Base-by-base conservation (phyloP, 2,888 invertebrate genomes). In the Pardosa pseudoannulata region DNA sequence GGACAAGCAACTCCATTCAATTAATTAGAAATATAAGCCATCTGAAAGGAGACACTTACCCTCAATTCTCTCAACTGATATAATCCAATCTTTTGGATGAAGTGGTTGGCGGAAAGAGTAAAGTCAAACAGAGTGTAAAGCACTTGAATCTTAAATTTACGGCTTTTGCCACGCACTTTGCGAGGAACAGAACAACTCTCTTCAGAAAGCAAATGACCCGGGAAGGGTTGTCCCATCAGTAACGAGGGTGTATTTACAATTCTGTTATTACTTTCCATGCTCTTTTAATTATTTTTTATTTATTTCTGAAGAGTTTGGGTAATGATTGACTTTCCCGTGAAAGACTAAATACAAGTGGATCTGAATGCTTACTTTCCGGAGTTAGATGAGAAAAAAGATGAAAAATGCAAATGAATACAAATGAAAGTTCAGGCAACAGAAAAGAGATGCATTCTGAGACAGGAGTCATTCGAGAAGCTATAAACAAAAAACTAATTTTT, bases 21-120 rank as follows among this genome's bases (percentile, higher is more conserved):
- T n/a, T n/a, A n/a, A n/a, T n/a, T n/a, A n/a, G n/a, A n/a, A n/a
- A n/a, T n/a, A n/a, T n/a, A n/a, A n/a, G n/a, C n/a, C n/a, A n/a
- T 46, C 16, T 2, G 16, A 16, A 19, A 56, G 1, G 2, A 3
- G n/a, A 16, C 36, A 82, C 82, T 82, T 82, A 82, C 82, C 82
- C 82, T 76, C 65, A 76, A 65, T 82, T 82, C 50, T 50, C 64
- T 28, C 32, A 82, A 50, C 64, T 82, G 76, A 31, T 64, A 75
- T 50, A 76, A 46, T 65, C 76, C 76, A 7, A 65, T 32, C 64
- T 76, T 82, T 36, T 71, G 64, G n/a, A 82, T 46, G 46, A 82
- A 71, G 71, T 71, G 75, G 64, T 46, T 50, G 6, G 76, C 13
- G 9, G 76, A 82, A 82, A 82, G 82, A 71, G 82, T 82, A 71